Conservation (phyloP, 2,113 vertebrate genomes). For the Sigmodon hispidus region DNA sequence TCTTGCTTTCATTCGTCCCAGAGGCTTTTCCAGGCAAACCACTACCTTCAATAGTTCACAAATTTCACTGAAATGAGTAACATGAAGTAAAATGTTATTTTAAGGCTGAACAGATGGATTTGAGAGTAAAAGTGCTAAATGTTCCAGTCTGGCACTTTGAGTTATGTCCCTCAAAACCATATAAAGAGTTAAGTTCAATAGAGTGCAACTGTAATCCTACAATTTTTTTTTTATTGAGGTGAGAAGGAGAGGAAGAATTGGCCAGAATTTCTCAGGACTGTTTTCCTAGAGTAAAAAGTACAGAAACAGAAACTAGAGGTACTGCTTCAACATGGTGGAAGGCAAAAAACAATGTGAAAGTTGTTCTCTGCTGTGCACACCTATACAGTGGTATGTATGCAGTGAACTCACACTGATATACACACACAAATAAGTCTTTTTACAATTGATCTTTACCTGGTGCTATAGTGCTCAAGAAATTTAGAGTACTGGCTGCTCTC, state of each 20-base stretch:
- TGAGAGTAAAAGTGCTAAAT: not conserved
- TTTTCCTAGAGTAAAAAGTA: not conserved
- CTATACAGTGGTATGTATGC: not conserved
- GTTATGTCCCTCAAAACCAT: not conserved
- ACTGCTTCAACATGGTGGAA: not conserved
- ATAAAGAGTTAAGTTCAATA: not conserved
- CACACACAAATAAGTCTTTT: not conserved
- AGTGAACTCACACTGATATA: not conserved
- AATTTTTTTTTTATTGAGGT: not conserved
- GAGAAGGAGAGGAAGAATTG: not conserved
- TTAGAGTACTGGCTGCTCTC: not conserved
- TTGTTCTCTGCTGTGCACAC: not conserved
- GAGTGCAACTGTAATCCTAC: not conserved
- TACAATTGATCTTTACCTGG: not conserved
- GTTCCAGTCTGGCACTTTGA: not conserved
- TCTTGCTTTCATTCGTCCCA: not conserved
- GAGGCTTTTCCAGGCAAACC: not conserved
- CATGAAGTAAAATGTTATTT: not conserved
- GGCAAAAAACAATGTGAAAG: not conserved
- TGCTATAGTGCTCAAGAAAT: not conserved
- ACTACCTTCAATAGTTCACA: not conserved
- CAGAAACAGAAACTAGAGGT: too few relatives aligned
- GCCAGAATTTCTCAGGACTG: not conserved
- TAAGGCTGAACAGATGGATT: not conserved
- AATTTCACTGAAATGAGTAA: not conserved